Conservation (phyloP, 2,113 vertebrate genomes). For the Lathamus discolor region DNA sequence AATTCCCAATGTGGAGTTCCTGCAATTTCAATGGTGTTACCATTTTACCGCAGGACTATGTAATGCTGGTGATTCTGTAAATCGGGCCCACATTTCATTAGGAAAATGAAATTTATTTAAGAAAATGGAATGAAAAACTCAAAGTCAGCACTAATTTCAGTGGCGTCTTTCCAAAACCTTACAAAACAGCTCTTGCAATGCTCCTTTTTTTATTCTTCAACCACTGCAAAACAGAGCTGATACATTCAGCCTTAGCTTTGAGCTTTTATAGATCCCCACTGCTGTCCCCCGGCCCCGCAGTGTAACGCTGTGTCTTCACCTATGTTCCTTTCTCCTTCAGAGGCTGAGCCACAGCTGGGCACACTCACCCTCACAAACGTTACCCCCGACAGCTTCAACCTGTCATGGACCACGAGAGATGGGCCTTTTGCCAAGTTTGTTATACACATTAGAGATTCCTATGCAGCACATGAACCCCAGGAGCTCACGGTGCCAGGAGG, state of each 20-base stretch:
- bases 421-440: conserved; percentile 70
- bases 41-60: neutral
- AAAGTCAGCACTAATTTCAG: conserved; percentile 42
- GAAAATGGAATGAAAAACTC: neutral
- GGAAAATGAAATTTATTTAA: neutral
- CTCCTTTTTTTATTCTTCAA: neutral
- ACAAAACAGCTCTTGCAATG: neutral
- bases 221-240: neutral
- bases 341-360: conserved; percentile 72
- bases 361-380: conserved; percentile 72
- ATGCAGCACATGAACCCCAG: conserved; percentile 20
- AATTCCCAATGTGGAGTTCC: neutral
- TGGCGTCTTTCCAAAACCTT: conserved; percentile 15
- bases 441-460: conserved; percentile 46
- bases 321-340: conserved; percentile 67
- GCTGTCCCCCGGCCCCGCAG: neutral
- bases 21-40: neutral
- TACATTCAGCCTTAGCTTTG: neutral
- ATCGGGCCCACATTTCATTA: neutral
- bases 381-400: conserved; percentile 72
- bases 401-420: conserved; percentile 67
- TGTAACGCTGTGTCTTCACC: conserved; percentile 5
- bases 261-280: neutral
- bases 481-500: conserved; percentile 62
- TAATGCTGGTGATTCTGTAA: neutral